phyloP scores from a whole-genome alignment of 2,113 vertebrate species.

The Corythaeola cristata region DNA sequence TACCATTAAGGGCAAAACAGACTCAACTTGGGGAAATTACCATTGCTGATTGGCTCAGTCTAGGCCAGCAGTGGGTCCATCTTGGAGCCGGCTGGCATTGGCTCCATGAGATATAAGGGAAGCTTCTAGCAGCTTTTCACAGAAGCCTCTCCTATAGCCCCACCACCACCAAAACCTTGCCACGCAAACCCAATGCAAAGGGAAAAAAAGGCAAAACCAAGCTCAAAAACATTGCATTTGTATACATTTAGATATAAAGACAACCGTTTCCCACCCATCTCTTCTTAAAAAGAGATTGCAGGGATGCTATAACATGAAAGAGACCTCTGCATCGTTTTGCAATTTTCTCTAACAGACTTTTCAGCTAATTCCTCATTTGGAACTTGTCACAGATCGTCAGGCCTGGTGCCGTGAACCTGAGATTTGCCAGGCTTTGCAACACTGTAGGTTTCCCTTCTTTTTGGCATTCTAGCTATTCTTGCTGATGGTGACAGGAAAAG shows the following conservation, averaged over 20 bases:
- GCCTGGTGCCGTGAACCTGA: fast-evolving
- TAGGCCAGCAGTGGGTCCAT: no score
- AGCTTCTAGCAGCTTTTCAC: no score
- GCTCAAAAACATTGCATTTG: not conserved
- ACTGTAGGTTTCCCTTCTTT: not conserved
- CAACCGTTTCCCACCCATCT: not conserved
- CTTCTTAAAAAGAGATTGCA: not conserved
- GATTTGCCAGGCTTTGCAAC: not conserved
- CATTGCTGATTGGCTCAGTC: no score
- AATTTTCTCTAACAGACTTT: not conserved
- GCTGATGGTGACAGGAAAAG: not conserved
- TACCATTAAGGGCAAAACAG: no score
- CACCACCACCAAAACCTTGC: no score
- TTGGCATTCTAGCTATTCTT: not conserved
- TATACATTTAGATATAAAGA: not conserved
- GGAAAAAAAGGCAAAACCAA: not conserved
- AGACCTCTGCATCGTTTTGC: not conserved
- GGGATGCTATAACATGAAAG: not conserved
- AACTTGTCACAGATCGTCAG: not conserved
- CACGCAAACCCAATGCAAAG: no score
- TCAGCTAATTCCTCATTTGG: not conserved
- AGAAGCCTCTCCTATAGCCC: no score
- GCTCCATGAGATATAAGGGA: no score
- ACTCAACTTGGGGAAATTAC: no score
- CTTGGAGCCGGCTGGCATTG: no score